Evolutionary conservation across 2,797 vertebrate genomes (phyloP), one percentile per base, ranked within the genome.

Genomic region (Alcedo quadribrachys): DNA sequence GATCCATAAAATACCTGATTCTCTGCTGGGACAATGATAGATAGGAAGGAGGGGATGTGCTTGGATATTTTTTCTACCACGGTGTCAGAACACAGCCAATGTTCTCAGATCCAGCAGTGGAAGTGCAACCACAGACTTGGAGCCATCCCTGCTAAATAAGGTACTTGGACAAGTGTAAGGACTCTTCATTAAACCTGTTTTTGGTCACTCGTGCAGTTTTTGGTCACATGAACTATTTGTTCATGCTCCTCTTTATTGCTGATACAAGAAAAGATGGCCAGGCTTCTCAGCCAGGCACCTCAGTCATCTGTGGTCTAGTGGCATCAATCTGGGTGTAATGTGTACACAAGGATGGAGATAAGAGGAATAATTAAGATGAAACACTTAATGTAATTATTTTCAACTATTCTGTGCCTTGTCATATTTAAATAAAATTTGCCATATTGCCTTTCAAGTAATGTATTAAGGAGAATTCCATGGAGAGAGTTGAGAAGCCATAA

Each of bases 401-500:
- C 33, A 85, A 63, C 15, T 80, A 27, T 71, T 89, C 50, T 67
- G 6, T 53, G 40, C 5, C 18, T 85, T 85, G 33, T 81, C 66
- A 37, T 65, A 81, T 58, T 94, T 89, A 87, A 91, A 73, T 75
- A 89, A 65, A 65, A 82, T 65, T 83, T 82, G 35, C 50, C 2
- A 2, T 87, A 33, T 75, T 90, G 2, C 21, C 43, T 75, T 87
- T 89, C 69, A 85, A 82, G n/a, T 77, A 74, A 37, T 21, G 3
- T 32, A 58, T 88, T 86, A 85, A 82, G 80, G 30, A 51, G 40
- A 87, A 87, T 90, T 87, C 90, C 0, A 0, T 0, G 1, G 81
- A 71, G 79, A 85, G 20, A 5, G 65, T 78, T 87, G 73, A 76
- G 33, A 67, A 87, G 12, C 33, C 37, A 61, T 81, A 61, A 80